A percentile compares a stretch with the other conserved stretches of the same genome.
phyloP scores from a whole-genome alignment of 1,140 invertebrate species.

The Armadillidium nasatum region DNA sequence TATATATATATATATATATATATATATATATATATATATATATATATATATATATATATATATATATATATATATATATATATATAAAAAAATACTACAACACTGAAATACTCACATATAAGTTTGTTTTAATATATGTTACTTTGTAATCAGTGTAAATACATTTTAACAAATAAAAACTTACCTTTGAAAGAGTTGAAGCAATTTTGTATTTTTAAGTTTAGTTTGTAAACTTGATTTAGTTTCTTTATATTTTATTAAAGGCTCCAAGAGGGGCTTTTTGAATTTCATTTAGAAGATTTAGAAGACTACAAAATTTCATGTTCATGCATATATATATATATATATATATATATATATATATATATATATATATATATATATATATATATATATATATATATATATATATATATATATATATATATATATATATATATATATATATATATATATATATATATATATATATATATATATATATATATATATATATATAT shows the following conservation, averaged over 20 bases:
- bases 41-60: constrained; percentile 19
- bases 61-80: constrained; percentile 17
- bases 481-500: neutral
- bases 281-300: neutral
- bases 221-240: neutral
- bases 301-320: too few relatives aligned
- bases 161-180: neutral
- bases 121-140: too few relatives aligned
- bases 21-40: constrained; percentile 15
- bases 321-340: too few relatives aligned
- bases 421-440: neutral
- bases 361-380: too few relatives aligned
- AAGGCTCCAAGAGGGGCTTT: neutral
- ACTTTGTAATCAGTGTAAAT: too few relatives aligned
- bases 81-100: neutral
- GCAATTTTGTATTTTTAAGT: neutral
- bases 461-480: constrained; percentile 11
- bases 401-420: constrained; percentile 8
- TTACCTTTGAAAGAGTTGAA: neutral
- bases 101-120: too few relatives aligned
- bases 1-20: too few relatives aligned
- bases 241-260: neutral
- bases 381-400: neutral
- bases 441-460: neutral
- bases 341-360: too few relatives aligned